phyloP scores from a whole-genome alignment of 2,888 invertebrate species.

The Parapristionchus giblindavisi region DNA sequence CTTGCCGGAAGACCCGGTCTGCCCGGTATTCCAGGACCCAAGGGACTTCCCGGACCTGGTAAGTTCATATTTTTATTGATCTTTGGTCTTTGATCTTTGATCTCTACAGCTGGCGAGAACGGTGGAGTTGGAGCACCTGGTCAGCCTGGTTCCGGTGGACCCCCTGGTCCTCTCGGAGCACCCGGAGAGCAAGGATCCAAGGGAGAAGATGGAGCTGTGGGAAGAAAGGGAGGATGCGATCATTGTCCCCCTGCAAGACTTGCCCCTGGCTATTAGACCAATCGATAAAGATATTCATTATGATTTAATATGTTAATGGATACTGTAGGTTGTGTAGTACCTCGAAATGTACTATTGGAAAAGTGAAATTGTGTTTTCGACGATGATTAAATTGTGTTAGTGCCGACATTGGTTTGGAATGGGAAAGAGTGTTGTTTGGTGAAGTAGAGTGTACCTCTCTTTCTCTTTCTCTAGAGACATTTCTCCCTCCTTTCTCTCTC shows the following conservation, averaged over 20 bases:
- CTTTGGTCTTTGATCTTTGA: too few relatives aligned
- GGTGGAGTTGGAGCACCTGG: conserved; percentile 19
- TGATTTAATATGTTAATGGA: too few relatives aligned
- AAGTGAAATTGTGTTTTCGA: too few relatives aligned
- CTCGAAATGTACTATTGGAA: too few relatives aligned
- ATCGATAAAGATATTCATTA: too few relatives aligned
- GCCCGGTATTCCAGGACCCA: conserved; percentile 33
- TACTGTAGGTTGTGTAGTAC: too few relatives aligned
- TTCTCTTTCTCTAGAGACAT: too few relatives aligned
- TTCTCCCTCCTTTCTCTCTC: background rate
- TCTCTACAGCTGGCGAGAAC: conserved; percentile 23
- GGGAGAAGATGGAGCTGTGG: conserved; percentile 38
- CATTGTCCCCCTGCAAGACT: conserved; percentile 43
- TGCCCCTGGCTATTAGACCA: conserved; percentile 43
- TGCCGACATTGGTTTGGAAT: too few relatives aligned
- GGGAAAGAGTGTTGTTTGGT: too few relatives aligned
- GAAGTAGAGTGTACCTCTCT: too few relatives aligned
- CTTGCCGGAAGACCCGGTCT: conserved; percentile 34
- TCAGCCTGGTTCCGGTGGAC: conserved; percentile 24
- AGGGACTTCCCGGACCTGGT: conserved; percentile 32
- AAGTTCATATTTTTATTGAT: background rate
- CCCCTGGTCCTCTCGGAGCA: conserved; percentile 30
- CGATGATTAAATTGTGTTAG: too few relatives aligned
- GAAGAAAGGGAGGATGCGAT: conserved; percentile 42
- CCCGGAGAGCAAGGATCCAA: conserved; percentile 23